Evolutionary conservation across 2,113 vertebrate species (phyloP).

Genomic region (Megaptera novaeangliae): DNA sequence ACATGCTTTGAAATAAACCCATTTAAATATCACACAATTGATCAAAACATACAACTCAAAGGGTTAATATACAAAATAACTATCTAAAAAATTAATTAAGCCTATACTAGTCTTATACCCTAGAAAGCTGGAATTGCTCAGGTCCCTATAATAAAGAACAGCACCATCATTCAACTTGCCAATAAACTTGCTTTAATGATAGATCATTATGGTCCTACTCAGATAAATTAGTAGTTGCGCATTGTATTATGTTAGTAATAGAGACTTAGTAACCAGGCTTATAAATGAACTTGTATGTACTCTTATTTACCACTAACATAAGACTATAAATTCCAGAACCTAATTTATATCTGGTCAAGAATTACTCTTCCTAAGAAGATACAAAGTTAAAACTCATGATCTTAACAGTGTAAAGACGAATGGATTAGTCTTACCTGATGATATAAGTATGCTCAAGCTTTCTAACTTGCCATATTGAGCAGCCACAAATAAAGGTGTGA

Average conservation of each 20-base stretch:
- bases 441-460: conserved; percentile 82
- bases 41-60: neutral
- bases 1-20: conserved; percentile 28
- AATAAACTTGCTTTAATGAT: conserved; percentile 26
- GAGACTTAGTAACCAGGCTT: neutral
- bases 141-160: neutral
- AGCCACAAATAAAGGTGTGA: conserved; percentile 88
- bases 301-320: conserved; percentile 14
- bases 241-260: neutral
- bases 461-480: conserved; percentile 87
- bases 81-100: conserved; percentile 32
- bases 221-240: neutral
- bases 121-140: neutral
- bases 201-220: neutral
- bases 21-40: conserved; percentile 34
- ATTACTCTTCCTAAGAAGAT: conserved; percentile 7
- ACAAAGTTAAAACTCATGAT: conserved; percentile 2
- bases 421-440: conserved; percentile 71
- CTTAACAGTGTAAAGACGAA: neutral
- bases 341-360: conserved; percentile 34
- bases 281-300: neutral
- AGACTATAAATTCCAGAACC: neutral
- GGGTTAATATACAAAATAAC: neutral
- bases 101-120: neutral
- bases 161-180: neutral